Conservation (phyloP, 2,113 vertebrate species). For the Sialia sialis region DNA sequence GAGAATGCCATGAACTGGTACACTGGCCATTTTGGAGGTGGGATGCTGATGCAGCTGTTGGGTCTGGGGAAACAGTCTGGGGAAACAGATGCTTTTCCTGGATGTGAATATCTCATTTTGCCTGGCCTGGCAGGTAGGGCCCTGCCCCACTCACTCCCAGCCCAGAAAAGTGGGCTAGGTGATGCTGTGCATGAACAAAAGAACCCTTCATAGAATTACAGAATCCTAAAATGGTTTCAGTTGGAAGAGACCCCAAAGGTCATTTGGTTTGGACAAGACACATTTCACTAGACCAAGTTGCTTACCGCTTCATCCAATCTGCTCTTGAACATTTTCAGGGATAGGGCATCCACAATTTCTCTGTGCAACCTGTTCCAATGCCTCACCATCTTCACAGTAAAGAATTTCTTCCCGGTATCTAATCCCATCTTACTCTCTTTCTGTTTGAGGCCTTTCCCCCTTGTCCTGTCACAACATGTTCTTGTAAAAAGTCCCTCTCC, state of each 20-base stretch:
- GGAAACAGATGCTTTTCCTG: background rate
- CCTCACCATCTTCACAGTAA: background rate
- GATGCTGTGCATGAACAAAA: background rate
- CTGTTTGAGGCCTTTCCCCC: background rate
- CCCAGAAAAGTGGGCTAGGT: background rate
- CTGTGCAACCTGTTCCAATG: background rate
- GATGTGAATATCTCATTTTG: background rate
- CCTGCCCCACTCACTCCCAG: background rate
- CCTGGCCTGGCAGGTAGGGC: background rate
- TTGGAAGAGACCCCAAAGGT: background rate
- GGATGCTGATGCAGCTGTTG: background rate
- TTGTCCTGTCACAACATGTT: background rate
- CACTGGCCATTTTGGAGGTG: background rate
- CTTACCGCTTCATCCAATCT: background rate
- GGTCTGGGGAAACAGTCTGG: background rate
- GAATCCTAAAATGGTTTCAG: background rate
- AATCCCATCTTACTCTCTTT: background rate
- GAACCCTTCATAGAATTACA: background rate
- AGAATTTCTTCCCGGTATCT: background rate
- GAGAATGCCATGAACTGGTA: background rate
- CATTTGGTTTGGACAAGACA: background rate
- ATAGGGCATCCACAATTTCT: background rate
- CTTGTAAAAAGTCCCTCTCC: background rate
- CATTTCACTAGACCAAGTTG: background rate
- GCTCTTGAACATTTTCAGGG: background rate